These are phyloP conservation scores for Limosa lapponica DNA, from an alignment of 2,797 vertebrate genomes.

Conservation along the genomic window DNA sequence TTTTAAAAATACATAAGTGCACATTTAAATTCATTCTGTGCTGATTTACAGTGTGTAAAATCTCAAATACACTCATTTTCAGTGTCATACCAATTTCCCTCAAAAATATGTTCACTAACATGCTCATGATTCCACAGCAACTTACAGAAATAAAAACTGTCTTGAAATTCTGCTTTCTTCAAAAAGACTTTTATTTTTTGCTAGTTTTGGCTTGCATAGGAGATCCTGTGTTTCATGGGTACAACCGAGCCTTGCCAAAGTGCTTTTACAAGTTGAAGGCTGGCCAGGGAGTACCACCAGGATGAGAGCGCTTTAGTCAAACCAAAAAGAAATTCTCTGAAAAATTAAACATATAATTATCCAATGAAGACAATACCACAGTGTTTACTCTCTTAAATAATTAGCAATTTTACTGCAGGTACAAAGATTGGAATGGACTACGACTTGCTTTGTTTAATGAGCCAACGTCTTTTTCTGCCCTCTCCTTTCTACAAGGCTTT, in stretches of 20 bases:
- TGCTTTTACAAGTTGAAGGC: background rate
- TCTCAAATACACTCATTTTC: background rate
- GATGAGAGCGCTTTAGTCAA: background rate
- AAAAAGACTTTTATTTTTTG: background rate
- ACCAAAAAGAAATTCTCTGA: background rate
- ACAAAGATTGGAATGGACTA: background rate
- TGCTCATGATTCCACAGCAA: background rate
- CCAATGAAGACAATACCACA: background rate
- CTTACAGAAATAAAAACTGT: background rate
- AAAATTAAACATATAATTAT: background rate
- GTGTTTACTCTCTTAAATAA: background rate
- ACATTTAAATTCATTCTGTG: background rate
- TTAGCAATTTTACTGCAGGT: background rate
- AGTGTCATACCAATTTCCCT: background rate
- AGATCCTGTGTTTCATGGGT: background rate
- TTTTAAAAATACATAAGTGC: background rate
- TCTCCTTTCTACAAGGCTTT: background rate
- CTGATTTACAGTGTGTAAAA: background rate
- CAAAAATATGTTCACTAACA: background rate
- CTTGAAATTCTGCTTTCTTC: background rate
- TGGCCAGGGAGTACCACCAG: background rate
- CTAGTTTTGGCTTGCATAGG: background rate
- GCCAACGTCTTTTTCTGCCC: background rate
- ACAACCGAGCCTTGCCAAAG: background rate
- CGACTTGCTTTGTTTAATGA: background rate